Base-by-base conservation (phyloP, 2,797 vertebrate species). In the Epinephelus malabaricus region DNA sequence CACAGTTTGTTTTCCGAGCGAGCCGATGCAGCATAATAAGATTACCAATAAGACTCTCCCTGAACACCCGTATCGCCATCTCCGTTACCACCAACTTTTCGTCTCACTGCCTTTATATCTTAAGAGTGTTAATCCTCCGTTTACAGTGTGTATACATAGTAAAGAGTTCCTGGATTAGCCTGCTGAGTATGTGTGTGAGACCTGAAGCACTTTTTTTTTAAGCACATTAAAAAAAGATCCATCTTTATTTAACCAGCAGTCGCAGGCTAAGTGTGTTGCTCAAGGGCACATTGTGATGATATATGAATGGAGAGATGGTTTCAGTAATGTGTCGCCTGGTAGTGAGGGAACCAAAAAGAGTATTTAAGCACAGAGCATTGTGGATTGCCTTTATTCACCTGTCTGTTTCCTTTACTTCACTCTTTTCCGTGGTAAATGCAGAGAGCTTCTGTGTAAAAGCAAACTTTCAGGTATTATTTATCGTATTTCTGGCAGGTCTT, bases 141-240 rank as follows among this genome's bases (percentile, higher is more conserved):
- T 90, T 86, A 89, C 84, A 82, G 85, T 88, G 75, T 72, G 78
- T 79, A 73, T 70, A 78, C 77, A 73, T 49, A 45, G 60, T 62
- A 53, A 75, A 86, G 85, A 71, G 64, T 76, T 55, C 47, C 73
- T 60, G 74, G 75, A 87, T 88, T 84, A 88, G 73, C 43, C 0
- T 1, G 1, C 34, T 19, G 2, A 21, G 40, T 59, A 10, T 69
- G 79, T 46, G 38, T 67, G 38, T 47, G 45, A 61, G 54, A 75
- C 65, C 49, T 34, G 69, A 34, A 70, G 72, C 19, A 19, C 40
- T 40, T 68, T 13, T 34, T 25, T 23, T 34, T 21, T 55, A 67
- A 54, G 34, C 67, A 58, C 19, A 72, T 86, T 60, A 17, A 64
- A 81, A 62, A 46, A 15, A 30, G 6, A 64, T 73, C 40, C 18